Evolutionary conservation across 2,888 invertebrate species (phyloP).

Genomic region (Gortyna flavago): DNA sequence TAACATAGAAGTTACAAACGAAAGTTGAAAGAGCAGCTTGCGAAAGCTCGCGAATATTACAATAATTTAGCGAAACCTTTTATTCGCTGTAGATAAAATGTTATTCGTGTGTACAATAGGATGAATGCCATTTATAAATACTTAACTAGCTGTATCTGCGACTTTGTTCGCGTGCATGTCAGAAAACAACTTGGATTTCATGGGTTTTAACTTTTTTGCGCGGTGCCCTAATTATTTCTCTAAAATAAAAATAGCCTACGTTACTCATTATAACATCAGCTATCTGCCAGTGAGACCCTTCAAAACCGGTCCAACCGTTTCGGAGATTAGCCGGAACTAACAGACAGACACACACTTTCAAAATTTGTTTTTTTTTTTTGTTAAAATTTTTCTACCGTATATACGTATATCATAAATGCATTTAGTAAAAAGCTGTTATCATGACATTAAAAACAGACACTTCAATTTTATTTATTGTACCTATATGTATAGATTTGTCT

Average conservation of each 20-base stretch:
- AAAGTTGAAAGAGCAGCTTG: background rate
- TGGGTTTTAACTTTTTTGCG: background rate
- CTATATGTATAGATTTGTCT: background rate
- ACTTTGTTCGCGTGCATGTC: background rate
- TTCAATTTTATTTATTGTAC: background rate
- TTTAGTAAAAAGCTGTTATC: background rate
- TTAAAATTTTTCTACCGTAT: too few relatives aligned
- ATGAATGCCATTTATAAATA: constrained; percentile 41
- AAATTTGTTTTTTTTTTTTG: background rate
- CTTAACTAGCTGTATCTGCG: background rate
- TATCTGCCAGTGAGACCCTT: background rate
- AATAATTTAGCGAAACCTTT: constrained; percentile 4
- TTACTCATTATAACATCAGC: background rate
- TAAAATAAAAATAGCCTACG: background rate
- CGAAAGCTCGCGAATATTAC: background rate
- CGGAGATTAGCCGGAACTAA: background rate
- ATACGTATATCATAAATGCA: background rate
- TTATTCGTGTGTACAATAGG: constrained; percentile 22
- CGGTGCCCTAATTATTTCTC: background rate
- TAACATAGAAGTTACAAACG: background rate
- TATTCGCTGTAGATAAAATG: background rate
- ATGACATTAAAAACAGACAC: too few relatives aligned
- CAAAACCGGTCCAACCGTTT: background rate
- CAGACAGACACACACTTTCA: background rate
- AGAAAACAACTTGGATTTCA: background rate